These are phyloP conservation scores for Perizoma affinitatum DNA, from an alignment of 2,888 invertebrate species.

Conservation along the genomic window DNA sequence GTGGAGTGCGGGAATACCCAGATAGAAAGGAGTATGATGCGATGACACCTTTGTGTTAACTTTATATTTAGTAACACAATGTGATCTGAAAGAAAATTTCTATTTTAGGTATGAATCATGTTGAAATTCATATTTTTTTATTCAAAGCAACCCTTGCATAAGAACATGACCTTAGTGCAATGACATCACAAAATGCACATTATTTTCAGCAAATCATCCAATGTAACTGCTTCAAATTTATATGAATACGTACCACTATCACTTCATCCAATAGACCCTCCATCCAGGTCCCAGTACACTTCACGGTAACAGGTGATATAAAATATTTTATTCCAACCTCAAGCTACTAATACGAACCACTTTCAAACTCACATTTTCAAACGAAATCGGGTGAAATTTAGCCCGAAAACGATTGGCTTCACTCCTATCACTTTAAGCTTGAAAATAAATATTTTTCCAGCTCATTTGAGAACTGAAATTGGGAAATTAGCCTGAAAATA, in stretches of 20 bases:
- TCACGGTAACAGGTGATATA: constrained; percentile 55
- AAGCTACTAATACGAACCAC: constrained; percentile 55
- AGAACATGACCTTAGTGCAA: constrained; percentile 52
- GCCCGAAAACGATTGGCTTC: constrained; percentile 30
- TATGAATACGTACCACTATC: constrained; percentile 69
- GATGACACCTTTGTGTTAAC: not conserved
- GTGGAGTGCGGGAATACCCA: not conserved
- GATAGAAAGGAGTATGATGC: not conserved
- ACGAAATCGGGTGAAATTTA: constrained; percentile 38
- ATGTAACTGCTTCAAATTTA: constrained; percentile 1
- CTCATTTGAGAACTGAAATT: constrained; percentile 54
- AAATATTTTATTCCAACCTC: constrained; percentile 63
- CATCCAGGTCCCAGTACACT: constrained; percentile 53
- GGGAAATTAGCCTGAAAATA: constrained; percentile 71
- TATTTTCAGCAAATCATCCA: constrained; percentile 32
- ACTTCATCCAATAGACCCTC: constrained; percentile 64
- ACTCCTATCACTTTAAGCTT: constrained; percentile 38
- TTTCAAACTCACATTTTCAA: constrained; percentile 56
- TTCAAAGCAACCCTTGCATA: not conserved
- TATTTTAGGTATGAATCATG: not conserved
- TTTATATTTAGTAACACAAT: not conserved
- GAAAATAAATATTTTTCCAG: constrained; percentile 42
- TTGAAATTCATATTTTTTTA: no score
- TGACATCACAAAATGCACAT: constrained; percentile 36
- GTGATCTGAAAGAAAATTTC: not conserved